Evolutionary conservation across 2,113 vertebrate species (phyloP), one percentile per base, ranked within the genome.

Genomic region (Perca flavescens): DNA sequence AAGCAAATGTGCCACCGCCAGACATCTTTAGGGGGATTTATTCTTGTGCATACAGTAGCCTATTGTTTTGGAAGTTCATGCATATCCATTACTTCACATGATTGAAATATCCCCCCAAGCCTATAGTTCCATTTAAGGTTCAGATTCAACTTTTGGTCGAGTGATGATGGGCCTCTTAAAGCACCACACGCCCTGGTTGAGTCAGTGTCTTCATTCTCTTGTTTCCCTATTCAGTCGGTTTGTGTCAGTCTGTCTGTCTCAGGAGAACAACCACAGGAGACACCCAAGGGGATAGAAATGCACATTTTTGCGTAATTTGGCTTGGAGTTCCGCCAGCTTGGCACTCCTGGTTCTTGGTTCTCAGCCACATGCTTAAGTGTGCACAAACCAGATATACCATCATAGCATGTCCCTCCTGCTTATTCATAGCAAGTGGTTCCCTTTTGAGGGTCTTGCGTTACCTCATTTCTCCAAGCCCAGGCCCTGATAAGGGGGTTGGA

Each of bases 261-360:
- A 13, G 31, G 63, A 70, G 82, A 84, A 58, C 62, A 34, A 77
- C 84, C 81, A 46, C 85, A 83, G 71, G 73, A 92, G 86, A 84
- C 91, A 88, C 85, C 75, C 86, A 54, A 22, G 77, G 83, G 88
- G 80, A 87, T 86, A 85, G 82, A 93, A 92, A 86, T 65, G 82
- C 80, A 87, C 58, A 87, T 92, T 90, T 90, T 85, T 91, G 83
- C 7, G 84, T 91, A 84, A 91, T 94, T 91, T 90, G 74, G 12
- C 76, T 86, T 93, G 92, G 91, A 75, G 61, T 0, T 0, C 43
- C 3, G 52, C 88, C 82, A 87, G 69, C 69, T 73, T 84, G 83
- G 88, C 85, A 77, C 67, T 85, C 68, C 63, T 54, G 57, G 40
- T 82, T 65, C 73, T 79, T 88, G 83, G 75, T 88, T 14, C 19